Base-by-base conservation (phyloP, 2,113 vertebrate species). In the Gobius niger region DNA sequence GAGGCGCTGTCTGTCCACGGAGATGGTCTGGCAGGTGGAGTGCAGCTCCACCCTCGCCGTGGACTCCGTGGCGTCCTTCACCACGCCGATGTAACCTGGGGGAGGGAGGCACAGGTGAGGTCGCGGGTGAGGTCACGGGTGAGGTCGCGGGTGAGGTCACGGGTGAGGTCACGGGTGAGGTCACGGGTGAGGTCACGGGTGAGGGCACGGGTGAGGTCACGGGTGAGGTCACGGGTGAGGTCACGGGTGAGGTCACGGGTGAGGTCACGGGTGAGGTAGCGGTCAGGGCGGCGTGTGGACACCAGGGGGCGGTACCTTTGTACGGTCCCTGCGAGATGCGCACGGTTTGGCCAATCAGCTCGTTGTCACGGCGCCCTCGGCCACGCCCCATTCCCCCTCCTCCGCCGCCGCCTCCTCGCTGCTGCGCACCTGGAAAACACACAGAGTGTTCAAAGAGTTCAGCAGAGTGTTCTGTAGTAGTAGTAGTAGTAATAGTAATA, bases 1-100 rank as follows among this genome's bases (percentile, higher is more conserved):
- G 9, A 98, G 84, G 3, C 95, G 92, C 88, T 98, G 96, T 0
- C 96, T 78, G 85, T 98, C 96, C 67, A 98, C 96, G 0, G 96
- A 98, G 90, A 98, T 98, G 66, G 96, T 98, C 92, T 98, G 96
- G 81, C 96, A 98, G 41, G 96, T 98, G 16, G 96, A 98, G 80
- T 98, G 96, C 61, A 98, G 93, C 85, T 98, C 96, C 61, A 98
- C 95, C 0, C 96, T 85, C 10, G 96, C 96, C 0, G 96, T 98
- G 0, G 96, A 98, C 85, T 98, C 96, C 0, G 96, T 98, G 2
- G 96, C 96, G 2, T 98, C 96, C 79, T 98, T 98, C 60, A 98
- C 96, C 79, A 98, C 95, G 0, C 96, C 96, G 0, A 98, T 98
- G 87, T 98, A 98, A 3, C 96, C 96, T 97, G 81, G 74, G 75